Base-by-base conservation (phyloP, 2,888 invertebrate genomes). In the Cordilura impudica region DNA sequence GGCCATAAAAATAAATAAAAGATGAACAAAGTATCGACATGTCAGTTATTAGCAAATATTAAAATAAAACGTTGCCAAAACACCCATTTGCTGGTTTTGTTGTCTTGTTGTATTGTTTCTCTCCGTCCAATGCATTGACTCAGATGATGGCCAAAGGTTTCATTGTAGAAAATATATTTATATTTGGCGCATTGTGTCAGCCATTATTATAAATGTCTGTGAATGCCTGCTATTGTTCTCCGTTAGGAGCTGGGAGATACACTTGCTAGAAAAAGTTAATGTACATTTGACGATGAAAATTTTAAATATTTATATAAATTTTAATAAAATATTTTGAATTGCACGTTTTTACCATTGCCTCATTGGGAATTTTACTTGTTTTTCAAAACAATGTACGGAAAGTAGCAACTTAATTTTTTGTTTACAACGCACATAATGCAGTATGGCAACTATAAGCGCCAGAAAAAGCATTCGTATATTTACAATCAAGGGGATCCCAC, bases 41-140 rank as follows among this genome's bases (percentile, higher is more conserved):
- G 75, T 74, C 81, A 86, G 84, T 80, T 81, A 86, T 83, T 82
- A 86, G 84, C 82, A 85, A 87, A 85, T 81, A 74, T 73, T 73
- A 70, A 66, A 79, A 63, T 78, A 73, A 79, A 81, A 81, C 76
- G 65, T 75, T 79, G 78, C 73, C 87, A 87, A 85, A 84, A 82
- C 82, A 82, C 78, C 82, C 82, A 83, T 79, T 78, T 65, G 66
- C 35, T 67, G 56, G 67, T 66, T 75, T 63, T 23, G n/a, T 51
- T 12, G n/a, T 21, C 21, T 66, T 21, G 51, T 61, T 19, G 39
- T 43, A 31, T 51, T 23, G 47, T 60, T 47, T 19, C 35, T 45
- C 61, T 47, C 47, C 47, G 39, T 12, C 29, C n/a, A n/a, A n/a
- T 39, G n/a, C 4, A n/a, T 3, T 39, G 12, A 4, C 35, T 1